Evolutionary conservation across 2,797 vertebrate species (phyloP).

Genomic region (Prunella strophiata): DNA sequence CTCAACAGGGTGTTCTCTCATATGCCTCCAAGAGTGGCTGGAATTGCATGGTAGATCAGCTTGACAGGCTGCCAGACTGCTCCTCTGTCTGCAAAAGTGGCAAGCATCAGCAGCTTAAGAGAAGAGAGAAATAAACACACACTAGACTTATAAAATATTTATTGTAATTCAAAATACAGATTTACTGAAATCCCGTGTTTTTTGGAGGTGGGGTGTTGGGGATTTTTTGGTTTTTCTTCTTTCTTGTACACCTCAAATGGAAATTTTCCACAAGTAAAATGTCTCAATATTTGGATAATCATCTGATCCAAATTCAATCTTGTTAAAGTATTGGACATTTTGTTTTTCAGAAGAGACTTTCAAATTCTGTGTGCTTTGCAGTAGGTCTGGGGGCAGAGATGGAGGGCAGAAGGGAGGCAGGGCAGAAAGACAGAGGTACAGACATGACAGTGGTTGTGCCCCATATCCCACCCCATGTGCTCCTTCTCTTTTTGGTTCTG

Average conservation of each 20-base stretch:
- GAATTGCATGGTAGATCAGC: neutral
- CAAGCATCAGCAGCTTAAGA: neutral
- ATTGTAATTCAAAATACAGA: neutral
- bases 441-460: neutral
- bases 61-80: neutral
- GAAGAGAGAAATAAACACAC: neutral
- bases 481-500: neutral
- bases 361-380: neutral
- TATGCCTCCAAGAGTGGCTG: neutral
- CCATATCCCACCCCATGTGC: accelerated
- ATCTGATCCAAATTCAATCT: neutral
- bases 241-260: neutral
- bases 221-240: neutral
- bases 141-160: neutral
- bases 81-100: neutral
- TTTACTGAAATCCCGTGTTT: neutral
- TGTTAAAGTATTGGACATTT: neutral
- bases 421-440: neutral
- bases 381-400: accelerated
- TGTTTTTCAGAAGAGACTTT: neutral
- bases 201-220: neutral
- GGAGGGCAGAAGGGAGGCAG: neutral
- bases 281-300: neutral
- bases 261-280: neutral
- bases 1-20: neutral